Base-by-base conservation (phyloP, 1,140 invertebrate species). In the Drosophila pallidifrons region DNA sequence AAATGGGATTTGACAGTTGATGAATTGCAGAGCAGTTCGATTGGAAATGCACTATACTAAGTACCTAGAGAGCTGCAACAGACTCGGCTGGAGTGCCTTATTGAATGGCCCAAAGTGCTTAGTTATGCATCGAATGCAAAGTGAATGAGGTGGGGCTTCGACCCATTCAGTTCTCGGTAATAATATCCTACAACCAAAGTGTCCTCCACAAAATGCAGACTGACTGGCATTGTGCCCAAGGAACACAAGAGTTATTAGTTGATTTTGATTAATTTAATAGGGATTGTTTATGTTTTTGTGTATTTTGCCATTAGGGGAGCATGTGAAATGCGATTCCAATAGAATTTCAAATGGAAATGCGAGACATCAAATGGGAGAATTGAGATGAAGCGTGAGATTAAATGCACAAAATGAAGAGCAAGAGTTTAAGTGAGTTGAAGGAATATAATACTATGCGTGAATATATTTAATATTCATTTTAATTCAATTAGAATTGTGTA, bases 1-100 rank as follows among this genome's bases (percentile, higher is more conserved):
- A 79, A 87, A 87, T 87, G 82, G 82, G 79, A 87, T 87, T 87
- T 87, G 82, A 87, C 82, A 86, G 79, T 87, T 87, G 82, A 87
- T 87, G 82, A 87, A 87, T 87, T 86, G 82, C 79, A 64, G 57
- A 86, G 82, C 55, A 86, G 79, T 82, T 86, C 82, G 75, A 81
- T 86, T 79, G 71, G 67, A 73, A 79, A 87, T 87, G 75, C 82
- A 79, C 41, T 57, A 75, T 52, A 20, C 58, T n/a, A 59, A 68
- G 65, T 57, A 73, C 57, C 65, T 59, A 13, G 43, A 51, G 46
- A 60, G 43, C 16, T 51, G 66, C 63, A 69, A 28, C 30, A 41
- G 77, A 45, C 13, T 52, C 54, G 55, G 15, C 13, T 32, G 43
- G 52, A 69, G 66, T 49, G 49, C 65, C 65, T 65, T 20, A 75